Percentiles rank a stretch among this genome's conserved stretches.
phyloP scores from a whole-genome alignment of 2,113 vertebrate species.

The Prionailurus bengalensis region DNA sequence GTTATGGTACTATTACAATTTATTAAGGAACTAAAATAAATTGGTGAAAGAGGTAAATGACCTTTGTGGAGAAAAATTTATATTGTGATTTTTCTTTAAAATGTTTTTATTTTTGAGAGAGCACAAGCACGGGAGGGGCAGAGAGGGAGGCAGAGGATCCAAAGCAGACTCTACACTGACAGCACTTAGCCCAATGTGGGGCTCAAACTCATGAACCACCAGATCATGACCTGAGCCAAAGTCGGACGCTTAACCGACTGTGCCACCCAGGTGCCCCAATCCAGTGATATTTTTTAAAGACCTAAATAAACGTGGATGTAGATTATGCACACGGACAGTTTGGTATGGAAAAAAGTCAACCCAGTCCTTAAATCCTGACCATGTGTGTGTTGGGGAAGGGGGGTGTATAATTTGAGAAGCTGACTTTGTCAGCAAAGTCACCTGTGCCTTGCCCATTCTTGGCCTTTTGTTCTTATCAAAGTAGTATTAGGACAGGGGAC shows the following conservation, averaged over 20 bases:
- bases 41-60: not conserved
- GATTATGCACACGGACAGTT: not conserved
- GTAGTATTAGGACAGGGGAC: not conserved
- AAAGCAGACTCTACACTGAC: too few relatives aligned
- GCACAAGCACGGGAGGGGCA: too few relatives aligned
- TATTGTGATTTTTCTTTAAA: not conserved
- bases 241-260: too few relatives aligned
- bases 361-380: not conserved
- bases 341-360: not conserved
- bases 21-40: slow-evolving; percentile 22
- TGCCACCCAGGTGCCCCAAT: too few relatives aligned
- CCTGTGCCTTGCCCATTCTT: too few relatives aligned
- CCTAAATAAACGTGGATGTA: not conserved
- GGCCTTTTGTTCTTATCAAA: too few relatives aligned
- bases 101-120: too few relatives aligned
- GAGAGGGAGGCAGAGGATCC: too few relatives aligned
- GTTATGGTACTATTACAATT: not conserved
- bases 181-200: too few relatives aligned
- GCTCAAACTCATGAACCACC: too few relatives aligned
- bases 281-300: not conserved
- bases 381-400: not conserved
- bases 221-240: too few relatives aligned
- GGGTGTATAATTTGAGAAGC: not conserved
- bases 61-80: not conserved
- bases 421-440: not conserved